Evolutionary conservation across 2,888 invertebrate species (phyloP).

Genomic region (Leptopilina drosophilae): DNA sequence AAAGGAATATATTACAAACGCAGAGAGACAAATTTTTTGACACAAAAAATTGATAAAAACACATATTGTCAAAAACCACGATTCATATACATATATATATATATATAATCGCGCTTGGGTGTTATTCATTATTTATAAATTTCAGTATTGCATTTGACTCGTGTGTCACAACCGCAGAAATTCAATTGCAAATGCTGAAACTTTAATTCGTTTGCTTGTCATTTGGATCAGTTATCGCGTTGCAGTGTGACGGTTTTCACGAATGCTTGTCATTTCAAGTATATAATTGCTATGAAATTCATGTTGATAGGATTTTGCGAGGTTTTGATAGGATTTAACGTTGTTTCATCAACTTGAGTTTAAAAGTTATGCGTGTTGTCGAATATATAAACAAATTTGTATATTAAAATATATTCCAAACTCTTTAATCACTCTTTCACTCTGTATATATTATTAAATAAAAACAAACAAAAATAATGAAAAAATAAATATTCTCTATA

Average conservation of each 20-base stretch:
- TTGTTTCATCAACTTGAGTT: background rate
- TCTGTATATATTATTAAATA: too few relatives aligned
- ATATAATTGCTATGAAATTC: conserved; percentile 28
- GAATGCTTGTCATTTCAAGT: background rate
- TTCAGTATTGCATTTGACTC: conserved; percentile 8
- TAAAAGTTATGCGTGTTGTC: background rate
- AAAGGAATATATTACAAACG: too few relatives aligned
- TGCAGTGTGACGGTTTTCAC: background rate
- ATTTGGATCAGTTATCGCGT: conserved; percentile 23
- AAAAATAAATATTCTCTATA: too few relatives aligned
- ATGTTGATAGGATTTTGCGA: conserved; percentile 28
- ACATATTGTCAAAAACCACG: background rate
- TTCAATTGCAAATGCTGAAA: conserved; percentile 14
- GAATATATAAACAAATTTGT: too few relatives aligned
- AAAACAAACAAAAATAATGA: too few relatives aligned
- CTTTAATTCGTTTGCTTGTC: conserved; percentile 27
- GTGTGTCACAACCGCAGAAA: background rate
- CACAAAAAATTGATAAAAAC: too few relatives aligned
- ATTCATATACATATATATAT: background rate
- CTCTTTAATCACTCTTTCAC: too few relatives aligned
- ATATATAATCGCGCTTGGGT: background rate
- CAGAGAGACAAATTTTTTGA: too few relatives aligned
- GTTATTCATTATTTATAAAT: conserved; percentile 1
- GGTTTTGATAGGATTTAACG: conserved; percentile 23
- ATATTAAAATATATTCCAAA: too few relatives aligned